These are phyloP conservation scores for Tangara arthus DNA, from an alignment of 2,797 vertebrate genomes.

Conservation along the genomic window DNA sequence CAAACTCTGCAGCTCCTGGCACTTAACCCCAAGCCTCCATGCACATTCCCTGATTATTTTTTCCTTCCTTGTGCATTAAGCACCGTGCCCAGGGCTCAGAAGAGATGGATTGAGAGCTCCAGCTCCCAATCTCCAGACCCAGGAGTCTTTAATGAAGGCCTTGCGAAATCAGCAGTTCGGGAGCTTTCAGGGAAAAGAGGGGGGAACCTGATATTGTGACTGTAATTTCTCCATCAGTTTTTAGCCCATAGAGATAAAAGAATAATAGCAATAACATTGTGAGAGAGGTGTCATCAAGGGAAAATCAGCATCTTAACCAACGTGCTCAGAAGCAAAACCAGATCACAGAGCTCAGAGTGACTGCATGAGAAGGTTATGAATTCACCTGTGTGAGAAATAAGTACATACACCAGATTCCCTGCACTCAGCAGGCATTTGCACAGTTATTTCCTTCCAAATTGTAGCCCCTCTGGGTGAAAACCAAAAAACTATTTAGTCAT, in stretches of 20 bases:
- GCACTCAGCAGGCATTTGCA: neutral
- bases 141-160: neutral
- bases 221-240: neutral
- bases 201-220: neutral
- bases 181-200: neutral
- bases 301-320: neutral
- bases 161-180: neutral
- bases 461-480: neutral
- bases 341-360: neutral
- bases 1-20: neutral
- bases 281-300: neutral
- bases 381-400: accelerated
- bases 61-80: neutral
- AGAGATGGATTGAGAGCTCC: neutral
- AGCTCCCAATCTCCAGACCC: neutral
- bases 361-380: neutral
- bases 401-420: neutral
- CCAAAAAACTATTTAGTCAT: neutral
- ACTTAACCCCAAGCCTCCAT: conserved; percentile 35
- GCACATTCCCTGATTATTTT: conserved; percentile 16
- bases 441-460: neutral
- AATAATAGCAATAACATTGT: neutral
- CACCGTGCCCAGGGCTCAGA: neutral
- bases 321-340: neutral
- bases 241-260: neutral